Evolutionary conservation across 2,113 vertebrate species (phyloP).

Genomic region (Piprites chloris): DNA sequence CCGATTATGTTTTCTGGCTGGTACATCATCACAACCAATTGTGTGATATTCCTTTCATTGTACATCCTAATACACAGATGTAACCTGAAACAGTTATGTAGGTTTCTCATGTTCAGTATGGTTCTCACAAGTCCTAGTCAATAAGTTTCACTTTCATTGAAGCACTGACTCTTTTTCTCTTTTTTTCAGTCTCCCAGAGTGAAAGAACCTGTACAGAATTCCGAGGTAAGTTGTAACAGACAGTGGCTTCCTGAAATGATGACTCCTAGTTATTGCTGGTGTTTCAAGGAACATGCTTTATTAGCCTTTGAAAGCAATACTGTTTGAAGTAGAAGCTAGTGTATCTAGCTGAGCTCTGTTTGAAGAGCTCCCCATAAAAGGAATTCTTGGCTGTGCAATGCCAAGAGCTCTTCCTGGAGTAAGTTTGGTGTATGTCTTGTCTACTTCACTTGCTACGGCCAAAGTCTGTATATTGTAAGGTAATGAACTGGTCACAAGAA

Average conservation of each 20-base stretch:
- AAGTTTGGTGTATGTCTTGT: neutral
- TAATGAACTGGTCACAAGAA: neutral
- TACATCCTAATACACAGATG: neutral
- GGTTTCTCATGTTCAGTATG: neutral
- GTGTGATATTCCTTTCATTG: neutral
- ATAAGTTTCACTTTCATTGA: neutral
- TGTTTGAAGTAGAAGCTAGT: neutral
- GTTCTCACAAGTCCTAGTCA: neutral
- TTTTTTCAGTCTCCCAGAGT: slow-evolving; percentile 91
- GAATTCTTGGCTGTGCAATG: neutral
- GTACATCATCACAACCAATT: neutral
- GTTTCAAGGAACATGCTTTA: neutral
- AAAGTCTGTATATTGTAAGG: neutral
- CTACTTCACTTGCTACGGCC: neutral
- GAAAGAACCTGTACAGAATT: slow-evolving; percentile 87
- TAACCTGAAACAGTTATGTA: neutral
- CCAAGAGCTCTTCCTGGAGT: neutral
- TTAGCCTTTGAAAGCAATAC: neutral
- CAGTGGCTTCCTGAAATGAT: neutral
- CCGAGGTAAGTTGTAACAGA: slow-evolving; percentile 81
- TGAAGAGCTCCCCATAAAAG: neutral
- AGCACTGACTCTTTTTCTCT: slow-evolving; percentile 16
- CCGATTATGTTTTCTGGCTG: neutral
- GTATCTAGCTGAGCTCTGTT: neutral
- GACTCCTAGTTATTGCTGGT: neutral